These are phyloP conservation scores for Lamprologus lemairii DNA, from an alignment of 2,113 vertebrate genomes.

Conservation along the genomic window DNA sequence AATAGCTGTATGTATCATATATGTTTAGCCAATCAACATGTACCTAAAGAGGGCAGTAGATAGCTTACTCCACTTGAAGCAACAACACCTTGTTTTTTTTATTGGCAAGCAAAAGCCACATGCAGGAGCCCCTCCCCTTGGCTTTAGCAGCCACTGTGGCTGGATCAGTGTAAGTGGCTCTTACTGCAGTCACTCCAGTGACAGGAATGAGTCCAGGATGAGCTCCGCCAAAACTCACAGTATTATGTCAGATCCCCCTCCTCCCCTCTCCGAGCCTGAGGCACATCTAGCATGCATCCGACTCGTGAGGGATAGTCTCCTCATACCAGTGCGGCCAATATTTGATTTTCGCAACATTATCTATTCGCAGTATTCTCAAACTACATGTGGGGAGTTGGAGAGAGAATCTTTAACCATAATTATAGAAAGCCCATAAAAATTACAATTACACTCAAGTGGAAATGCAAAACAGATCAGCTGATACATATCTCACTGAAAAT, in stretches of 20 bases:
- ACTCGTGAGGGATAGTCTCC: not conserved
- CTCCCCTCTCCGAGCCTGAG: not conserved
- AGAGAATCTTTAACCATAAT: not conserved
- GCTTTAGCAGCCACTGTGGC: not conserved
- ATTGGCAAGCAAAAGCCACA: not conserved
- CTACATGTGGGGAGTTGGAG: not conserved
- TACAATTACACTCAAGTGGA: not conserved
- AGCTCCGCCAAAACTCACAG: slow-evolving; percentile 22
- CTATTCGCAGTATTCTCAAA: not conserved
- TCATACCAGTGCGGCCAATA: not conserved
- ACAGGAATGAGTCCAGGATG: not conserved
- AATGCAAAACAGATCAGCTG: not conserved
- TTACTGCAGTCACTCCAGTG: slow-evolving; percentile 34
- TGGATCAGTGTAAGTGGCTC: slow-evolving; percentile 8
- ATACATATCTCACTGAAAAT: not conserved
- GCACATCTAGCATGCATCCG: not conserved
- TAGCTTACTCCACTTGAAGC: not conserved
- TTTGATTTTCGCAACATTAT: not conserved
- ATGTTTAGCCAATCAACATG: not conserved
- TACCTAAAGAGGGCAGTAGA: not conserved
- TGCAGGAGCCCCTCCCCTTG: not conserved
- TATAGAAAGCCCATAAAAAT: not conserved
- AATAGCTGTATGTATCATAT: not conserved
- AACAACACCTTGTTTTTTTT: not conserved
- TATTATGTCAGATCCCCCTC: slow-evolving; percentile 1